A percentile compares a stretch with the other conserved stretches of the same genome.
Conservation (phyloP, 1,140 invertebrate species). For the Trichoplusia ni region DNA sequence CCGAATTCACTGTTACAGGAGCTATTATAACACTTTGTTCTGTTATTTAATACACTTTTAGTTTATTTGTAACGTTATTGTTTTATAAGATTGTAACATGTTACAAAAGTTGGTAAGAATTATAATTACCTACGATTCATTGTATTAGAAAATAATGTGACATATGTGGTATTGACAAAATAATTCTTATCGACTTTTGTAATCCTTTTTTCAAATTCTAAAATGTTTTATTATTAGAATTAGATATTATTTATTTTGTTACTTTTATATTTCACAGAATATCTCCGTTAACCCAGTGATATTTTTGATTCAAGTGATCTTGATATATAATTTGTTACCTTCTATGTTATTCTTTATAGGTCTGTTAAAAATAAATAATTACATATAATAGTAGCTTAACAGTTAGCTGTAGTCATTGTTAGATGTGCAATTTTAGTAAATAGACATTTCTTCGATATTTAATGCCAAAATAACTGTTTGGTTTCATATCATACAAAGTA, state of each 20-base stretch:
- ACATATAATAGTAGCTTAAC: conserved; percentile 9
- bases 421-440: conserved; percentile 72
- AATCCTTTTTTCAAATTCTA: conserved; percentile 1
- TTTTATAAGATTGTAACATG: background rate
- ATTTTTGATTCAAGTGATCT: conserved; percentile 42
- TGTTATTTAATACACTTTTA: no score
- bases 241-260: conserved; percentile 43
- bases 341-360: conserved; percentile 36
- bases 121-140: background rate
- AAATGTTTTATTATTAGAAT: conserved; percentile 3
- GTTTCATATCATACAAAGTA: conserved; percentile 76
- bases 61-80: no score
- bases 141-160: background rate
- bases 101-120: background rate
- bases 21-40: no score
- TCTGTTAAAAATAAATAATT: conserved; percentile 38
- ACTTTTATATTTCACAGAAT: conserved; percentile 42
- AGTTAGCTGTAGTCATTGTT: conserved; percentile 30
- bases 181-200: background rate
- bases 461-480: conserved; percentile 69
- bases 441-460: conserved; percentile 61
- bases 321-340: conserved; percentile 44
- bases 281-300: conserved; percentile 35
- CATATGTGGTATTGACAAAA: background rate
- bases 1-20: no score